Base-by-base conservation (phyloP, 2,797 vertebrate genomes). In the Knipowitschia caucasica region DNA sequence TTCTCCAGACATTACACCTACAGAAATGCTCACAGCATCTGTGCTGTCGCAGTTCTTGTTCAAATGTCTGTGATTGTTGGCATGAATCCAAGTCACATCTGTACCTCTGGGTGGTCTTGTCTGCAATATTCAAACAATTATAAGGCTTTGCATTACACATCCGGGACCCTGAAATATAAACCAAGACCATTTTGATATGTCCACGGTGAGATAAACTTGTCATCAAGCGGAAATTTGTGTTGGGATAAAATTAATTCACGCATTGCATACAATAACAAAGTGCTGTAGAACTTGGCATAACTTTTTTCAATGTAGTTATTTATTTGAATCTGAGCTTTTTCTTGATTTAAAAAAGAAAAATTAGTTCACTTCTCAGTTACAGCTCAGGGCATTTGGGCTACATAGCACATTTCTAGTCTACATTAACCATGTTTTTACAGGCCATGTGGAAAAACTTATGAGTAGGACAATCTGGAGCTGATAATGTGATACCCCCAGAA, bases 361-460 rank as follows among this genome's bases (percentile, higher is more conserved):
- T n/a, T n/a, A n/a, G 55, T 45, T 51, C 65, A 55, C 38, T 25
- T 75, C 43, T 62, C 26, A 10, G 60, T 71, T 77, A 68, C 62
- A 80, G 64, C 53, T 65, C 69, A 58, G 52, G 70, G 78, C 71
- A 65, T 75, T 49, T 53, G 68, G 59, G 42, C 59, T 69, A 64
- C 54, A 66, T 50, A 24, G 18, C 53, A 54, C 40, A 56, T 42
- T 27, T 71, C 57, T 39, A 47, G 45, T 52, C 59, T 60, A 59
- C 62, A 63, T 60, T 47, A 38, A 64, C 58, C 59, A 44, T 73
- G 77, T 77, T 84, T 82, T 80, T 58, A 80, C 56, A 82, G 63
- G 57, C 65, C 82, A 87, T 80, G 72, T 82, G 83, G 81, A 83
- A 77, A 73, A 69, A 67, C 72, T 86, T 84, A 70, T 49, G 50